Evolutionary conservation across 2,797 vertebrate species (phyloP), one percentile per base, ranked within the genome.

Genomic region (Hemibagrus guttatus): DNA sequence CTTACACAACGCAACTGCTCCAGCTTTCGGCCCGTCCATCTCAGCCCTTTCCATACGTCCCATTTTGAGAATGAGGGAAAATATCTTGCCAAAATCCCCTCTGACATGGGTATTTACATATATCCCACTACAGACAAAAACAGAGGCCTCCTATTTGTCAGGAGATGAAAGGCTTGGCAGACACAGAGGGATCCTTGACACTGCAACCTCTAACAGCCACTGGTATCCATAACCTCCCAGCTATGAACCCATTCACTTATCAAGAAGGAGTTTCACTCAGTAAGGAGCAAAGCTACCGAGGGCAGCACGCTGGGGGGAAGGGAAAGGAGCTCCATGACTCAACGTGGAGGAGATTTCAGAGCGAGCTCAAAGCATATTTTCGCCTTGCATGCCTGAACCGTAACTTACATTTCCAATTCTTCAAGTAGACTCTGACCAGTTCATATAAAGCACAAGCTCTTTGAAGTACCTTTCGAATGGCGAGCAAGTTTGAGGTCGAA

Each of bases 151-250:
- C 91, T 93, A 93, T 93, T 93, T 90, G 91, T 93, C 93, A 93
- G 87, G 89, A 94, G 93, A 95, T 95, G 93, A 95, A 95, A 94
- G 92, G 91, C 90, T 86, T 89, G 88, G 87, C 91, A 86, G 90
- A 87, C 86, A 84, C 88, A 87, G 89, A 92, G 89, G 71, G 85
- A 91, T 91, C 87, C 92, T 92, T 90, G 89, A 91, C 91, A 91
- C 90, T 86, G 87, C 88, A 89, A 89, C 80, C 90, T 89, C 92
- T 93, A 90, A 94, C 93, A 93, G 89, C 90, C 91, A 92, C 92
- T 91, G 92, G 90, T 87, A 89, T 92, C 89, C 71, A 90, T 89
- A 89, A 93, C 91, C 87, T 87, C 81, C 84, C 88, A 91, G 90
- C 89, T 80, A 90, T 87, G 89, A 90, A 90, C 89, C 58, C 90